A percentile compares a stretch with the other conserved stretches of the same genome.
These are phyloP conservation scores for Clanis bilineata DNA, from an alignment of 2,888 invertebrate genomes.

Conservation along the genomic window DNA sequence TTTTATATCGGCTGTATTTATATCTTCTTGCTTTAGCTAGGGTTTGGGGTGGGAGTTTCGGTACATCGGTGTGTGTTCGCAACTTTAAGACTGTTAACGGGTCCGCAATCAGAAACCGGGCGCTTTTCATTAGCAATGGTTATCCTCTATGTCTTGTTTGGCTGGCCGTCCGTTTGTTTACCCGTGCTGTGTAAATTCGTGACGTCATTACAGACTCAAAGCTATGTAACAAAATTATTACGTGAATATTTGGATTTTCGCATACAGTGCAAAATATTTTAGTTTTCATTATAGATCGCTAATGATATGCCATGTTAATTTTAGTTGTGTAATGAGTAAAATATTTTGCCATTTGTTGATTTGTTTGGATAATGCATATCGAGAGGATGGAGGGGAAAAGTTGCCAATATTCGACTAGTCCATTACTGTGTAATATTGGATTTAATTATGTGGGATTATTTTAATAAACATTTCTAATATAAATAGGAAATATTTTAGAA, in stretches of 20 bases:
- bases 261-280: slow-evolving; percentile 10
- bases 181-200: slow-evolving; percentile 14
- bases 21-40: slow-evolving; percentile 28
- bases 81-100: slow-evolving; percentile 79
- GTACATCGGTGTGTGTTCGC: slow-evolving; percentile 37
- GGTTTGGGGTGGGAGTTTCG: slow-evolving; percentile 57
- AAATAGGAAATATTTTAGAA: too few species aligned
- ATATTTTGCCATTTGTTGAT: slow-evolving; percentile 7
- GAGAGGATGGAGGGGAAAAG: not conserved
- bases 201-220: slow-evolving; percentile 11
- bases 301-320: slow-evolving; percentile 10
- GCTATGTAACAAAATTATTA: slow-evolving; percentile 5
- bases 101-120: slow-evolving; percentile 76
- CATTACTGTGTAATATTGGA: not conserved
- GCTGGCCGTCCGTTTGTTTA: slow-evolving; percentile 53
- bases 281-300: not conserved
- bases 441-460: too few species aligned
- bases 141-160: slow-evolving; percentile 72
- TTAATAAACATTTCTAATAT: too few species aligned
- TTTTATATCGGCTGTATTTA: slow-evolving; percentile 24
- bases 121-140: slow-evolving; percentile 79
- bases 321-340: slow-evolving; percentile 2
- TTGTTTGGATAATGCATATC: not conserved
- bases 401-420: not conserved
- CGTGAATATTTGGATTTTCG: not conserved